phyloP scores from a whole-genome alignment of 1,140 invertebrate species.

The Octopus bimaculoides region DNA sequence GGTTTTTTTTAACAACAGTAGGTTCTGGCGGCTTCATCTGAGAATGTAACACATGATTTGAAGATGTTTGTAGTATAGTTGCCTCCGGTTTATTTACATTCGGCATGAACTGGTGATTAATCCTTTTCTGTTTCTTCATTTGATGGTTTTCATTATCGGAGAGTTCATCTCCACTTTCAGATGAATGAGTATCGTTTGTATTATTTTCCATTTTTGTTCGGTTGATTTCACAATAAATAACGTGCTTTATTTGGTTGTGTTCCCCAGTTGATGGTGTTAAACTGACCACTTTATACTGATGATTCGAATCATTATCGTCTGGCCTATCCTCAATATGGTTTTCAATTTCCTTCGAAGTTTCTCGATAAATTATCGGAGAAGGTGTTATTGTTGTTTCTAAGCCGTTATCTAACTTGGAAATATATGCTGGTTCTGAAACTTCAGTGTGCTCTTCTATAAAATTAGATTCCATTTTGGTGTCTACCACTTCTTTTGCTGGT shows the following conservation, averaged over 20 bases:
- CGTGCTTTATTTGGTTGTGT: neutral
- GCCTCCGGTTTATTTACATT: neutral
- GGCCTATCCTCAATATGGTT: neutral
- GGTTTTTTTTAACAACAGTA: neutral
- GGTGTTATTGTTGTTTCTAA: neutral
- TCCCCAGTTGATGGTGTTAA: neutral
- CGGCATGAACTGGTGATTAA: neutral
- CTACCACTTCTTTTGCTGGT: neutral
- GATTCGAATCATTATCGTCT: neutral
- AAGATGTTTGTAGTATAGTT: neutral
- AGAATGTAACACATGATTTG: neutral
- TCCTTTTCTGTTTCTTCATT: neutral
- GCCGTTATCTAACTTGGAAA: neutral
- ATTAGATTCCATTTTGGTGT: neutral
- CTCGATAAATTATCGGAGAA: neutral
- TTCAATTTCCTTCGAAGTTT: neutral
- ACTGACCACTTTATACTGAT: neutral
- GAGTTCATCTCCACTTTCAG: neutral
- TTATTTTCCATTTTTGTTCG: neutral
- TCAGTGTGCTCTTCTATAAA: too few relatives aligned
- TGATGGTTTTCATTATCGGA: conserved; percentile 6
- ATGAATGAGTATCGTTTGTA: neutral
- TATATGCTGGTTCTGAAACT: neutral
- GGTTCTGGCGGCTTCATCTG: neutral
- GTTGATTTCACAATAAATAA: neutral